phyloP scores from a whole-genome alignment of 2,888 invertebrate species.

The Pharmacophagus antenor region DNA sequence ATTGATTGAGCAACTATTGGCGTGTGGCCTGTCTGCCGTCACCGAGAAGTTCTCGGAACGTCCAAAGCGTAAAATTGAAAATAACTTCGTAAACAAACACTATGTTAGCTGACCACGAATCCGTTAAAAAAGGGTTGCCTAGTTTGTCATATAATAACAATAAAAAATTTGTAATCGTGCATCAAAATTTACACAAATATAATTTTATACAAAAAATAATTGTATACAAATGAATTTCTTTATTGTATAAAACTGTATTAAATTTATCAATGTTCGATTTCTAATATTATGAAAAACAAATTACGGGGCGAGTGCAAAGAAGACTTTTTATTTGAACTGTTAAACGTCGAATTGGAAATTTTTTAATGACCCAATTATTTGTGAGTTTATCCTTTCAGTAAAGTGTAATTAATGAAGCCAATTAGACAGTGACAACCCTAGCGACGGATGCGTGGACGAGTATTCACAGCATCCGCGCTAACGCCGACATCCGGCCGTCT shows the following conservation, averaged over 20 bases:
- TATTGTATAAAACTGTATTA: too few relatives aligned
- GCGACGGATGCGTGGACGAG: constrained; percentile 52
- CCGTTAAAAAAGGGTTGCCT: constrained; percentile 41
- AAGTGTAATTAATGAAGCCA: constrained; percentile 19
- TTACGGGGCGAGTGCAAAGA: too few relatives aligned
- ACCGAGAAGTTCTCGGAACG: constrained; percentile 38
- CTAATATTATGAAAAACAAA: too few relatives aligned
- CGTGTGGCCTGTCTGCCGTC: constrained; percentile 23
- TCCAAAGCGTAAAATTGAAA: constrained; percentile 49
- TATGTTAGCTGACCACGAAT: constrained; percentile 44
- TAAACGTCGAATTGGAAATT: background rate
- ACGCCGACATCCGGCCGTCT: constrained; percentile 50
- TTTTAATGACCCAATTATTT: constrained; percentile 5
- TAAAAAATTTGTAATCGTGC: too few relatives aligned
- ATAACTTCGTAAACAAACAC: constrained; percentile 65
- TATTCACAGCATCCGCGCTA: constrained; percentile 52
- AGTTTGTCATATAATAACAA: background rate
- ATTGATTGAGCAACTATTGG: constrained; percentile 28
- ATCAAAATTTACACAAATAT: too few relatives aligned
- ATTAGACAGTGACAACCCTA: constrained; percentile 34
- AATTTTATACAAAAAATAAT: too few relatives aligned
- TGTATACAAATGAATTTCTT: too few relatives aligned
- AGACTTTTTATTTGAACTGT: too few relatives aligned
- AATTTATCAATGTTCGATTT: too few relatives aligned
- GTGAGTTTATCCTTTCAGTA: constrained; percentile 9